phyloP scores from a whole-genome alignment of 2,888 invertebrate species.

The Eupithecia insigniata region DNA sequence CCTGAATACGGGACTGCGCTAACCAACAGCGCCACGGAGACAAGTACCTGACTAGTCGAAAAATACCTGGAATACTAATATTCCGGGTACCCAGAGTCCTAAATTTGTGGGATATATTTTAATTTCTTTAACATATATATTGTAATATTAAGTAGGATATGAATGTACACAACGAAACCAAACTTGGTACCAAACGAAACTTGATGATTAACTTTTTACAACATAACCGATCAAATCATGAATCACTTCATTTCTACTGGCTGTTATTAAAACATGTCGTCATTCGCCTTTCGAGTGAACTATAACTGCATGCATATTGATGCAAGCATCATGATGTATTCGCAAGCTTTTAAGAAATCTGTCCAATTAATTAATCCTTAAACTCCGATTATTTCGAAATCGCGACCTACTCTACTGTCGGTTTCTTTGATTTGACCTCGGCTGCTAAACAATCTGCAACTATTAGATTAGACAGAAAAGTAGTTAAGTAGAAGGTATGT shows the following conservation, averaged over 20 bases:
- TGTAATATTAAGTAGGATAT: too few relatives aligned
- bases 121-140: too few relatives aligned
- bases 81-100: too few relatives aligned
- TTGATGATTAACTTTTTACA: not conserved
- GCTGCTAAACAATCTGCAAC: conserved; percentile 17
- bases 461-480: not conserved
- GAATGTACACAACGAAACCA: not conserved
- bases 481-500: not conserved
- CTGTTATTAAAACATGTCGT: not conserved
- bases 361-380: conserved; percentile 26
- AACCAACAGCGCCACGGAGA: too few relatives aligned
- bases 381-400: conserved; percentile 24
- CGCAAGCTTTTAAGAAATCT: conserved; percentile 25
- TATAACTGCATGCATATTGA: conserved; percentile 16
- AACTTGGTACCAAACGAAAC: not conserved
- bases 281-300: conserved; percentile 19
- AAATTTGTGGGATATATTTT: too few relatives aligned
- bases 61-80: too few relatives aligned
- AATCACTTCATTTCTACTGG: not conserved
- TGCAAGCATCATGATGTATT: conserved; percentile 16
- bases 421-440: conserved; percentile 8
- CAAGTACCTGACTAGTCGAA: too few relatives aligned
- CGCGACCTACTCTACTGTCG: conserved; percentile 2
- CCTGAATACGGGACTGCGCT: too few relatives aligned
- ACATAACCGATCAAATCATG: not conserved